Conservation (phyloP, 1,140 invertebrate species). For the Bombus picipes region DNA sequence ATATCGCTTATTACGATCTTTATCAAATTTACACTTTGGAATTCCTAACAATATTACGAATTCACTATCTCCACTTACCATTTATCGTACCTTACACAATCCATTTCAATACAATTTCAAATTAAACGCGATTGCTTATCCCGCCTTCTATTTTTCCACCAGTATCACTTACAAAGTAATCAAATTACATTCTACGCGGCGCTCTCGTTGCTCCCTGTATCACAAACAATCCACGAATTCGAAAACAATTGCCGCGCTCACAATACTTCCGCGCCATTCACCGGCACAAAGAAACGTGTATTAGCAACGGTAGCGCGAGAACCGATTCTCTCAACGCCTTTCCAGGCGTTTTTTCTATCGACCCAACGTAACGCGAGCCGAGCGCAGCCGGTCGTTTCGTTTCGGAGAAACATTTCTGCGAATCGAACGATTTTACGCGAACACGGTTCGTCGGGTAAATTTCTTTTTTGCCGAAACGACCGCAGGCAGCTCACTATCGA, state of each 20-base stretch:
- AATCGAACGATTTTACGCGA: constrained; percentile 19
- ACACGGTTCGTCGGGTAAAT: not conserved
- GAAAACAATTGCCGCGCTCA: not conserved
- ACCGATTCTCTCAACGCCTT: not conserved
- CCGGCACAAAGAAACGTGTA: not conserved
- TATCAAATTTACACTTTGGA: no score
- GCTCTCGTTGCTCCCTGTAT: not conserved
- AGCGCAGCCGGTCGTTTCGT: not conserved
- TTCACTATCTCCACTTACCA: no score
- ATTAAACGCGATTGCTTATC: no score
- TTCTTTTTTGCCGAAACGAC: not conserved
- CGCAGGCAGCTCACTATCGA: constrained; percentile 15
- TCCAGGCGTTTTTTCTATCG: not conserved
- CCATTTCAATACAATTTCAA: no score
- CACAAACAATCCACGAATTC: not conserved
- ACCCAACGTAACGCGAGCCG: not conserved
- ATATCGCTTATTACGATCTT: no score
- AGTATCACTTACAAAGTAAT: not conserved
- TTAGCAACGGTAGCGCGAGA: not conserved
- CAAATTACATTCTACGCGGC: not conserved
- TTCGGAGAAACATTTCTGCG: constrained; percentile 32
- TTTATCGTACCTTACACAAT: no score
- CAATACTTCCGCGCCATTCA: not conserved
- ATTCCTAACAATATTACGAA: no score
- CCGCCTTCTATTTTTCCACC: no score